Evolutionary conservation across 2,113 vertebrate genomes (phyloP), one percentile per base, ranked within the genome.

Genomic region (Scopus umbretta): DNA sequence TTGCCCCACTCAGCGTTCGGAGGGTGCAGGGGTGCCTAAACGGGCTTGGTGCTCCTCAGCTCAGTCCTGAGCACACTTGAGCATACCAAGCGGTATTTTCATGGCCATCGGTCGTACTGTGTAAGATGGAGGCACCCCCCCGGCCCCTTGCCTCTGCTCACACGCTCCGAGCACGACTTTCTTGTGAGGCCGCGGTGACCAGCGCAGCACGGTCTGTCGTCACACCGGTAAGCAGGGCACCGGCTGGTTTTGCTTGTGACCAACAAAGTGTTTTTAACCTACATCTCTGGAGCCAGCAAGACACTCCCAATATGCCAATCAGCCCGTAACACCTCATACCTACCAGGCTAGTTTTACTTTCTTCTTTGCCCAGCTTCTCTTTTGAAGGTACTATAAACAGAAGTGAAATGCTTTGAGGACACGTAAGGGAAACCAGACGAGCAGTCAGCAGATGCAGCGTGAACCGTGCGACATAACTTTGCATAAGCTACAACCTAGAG

Each of bases 341-440:
- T 91, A 91, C 96, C 86, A 11, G 58, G 86, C 92, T 82, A 85
- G 91, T 92, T 96, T 95, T 90, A 94, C 94, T 97, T 96, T 96
- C 92, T 85, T 92, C 91, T 88, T 74, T 80, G 74, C 87, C 13
- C 66, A 55, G 93, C 74, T 88, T 95, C 87, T 74, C 93, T 96
- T 94, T 89, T 80, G 94, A 96, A 95, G 78, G 86, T 49, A 79
- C 66, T 67, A 23, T 92, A 94, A 94, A 87, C 88, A 82, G 45
- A 43, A 97, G 94, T 30, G 55, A 93, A 96, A 80, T 1, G 6
- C 80, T 94, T 70, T 82, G 92, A 93, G 81, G 47, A 90, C n/a
- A 32, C 13, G 15, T 18, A 52, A 82, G 81, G 66, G 88, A 90
- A 93, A 86, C 63, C 79, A 79, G 90, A 73, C 1, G 10, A 93